A percentile compares a stretch with the other conserved stretches of the same genome.
Evolutionary conservation across 2,888 invertebrate genomes (phyloP).

Genomic region (Bellardia bayeri): DNA sequence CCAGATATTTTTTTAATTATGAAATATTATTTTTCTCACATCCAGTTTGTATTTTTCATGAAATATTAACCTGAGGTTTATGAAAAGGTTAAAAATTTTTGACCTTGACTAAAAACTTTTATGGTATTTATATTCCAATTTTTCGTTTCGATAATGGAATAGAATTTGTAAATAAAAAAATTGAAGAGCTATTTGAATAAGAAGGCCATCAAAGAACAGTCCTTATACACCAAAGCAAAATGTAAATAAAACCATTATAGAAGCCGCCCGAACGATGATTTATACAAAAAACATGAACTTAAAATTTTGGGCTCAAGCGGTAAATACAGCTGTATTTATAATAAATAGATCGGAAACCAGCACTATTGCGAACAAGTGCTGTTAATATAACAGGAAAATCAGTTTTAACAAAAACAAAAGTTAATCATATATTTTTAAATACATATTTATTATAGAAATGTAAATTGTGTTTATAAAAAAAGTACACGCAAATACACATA

Average conservation of each 20-base stretch:
- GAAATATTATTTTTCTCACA: neutral
- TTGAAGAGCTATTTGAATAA: neutral
- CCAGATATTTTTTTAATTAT: neutral
- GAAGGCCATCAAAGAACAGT: neutral
- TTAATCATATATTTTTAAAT: no score
- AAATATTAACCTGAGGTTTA: neutral
- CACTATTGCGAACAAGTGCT: no score
- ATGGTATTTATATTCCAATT: neutral
- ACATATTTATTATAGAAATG: no score
- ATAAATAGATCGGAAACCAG: no score
- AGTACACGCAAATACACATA: no score
- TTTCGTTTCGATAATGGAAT: neutral
- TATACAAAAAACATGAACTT: no score
- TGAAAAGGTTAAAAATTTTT: neutral
- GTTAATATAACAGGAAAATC: no score
- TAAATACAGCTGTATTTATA: no score
- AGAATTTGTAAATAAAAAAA: neutral
- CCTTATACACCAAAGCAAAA: neutral
- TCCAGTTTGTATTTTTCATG: neutral
- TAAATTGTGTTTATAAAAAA: no score
- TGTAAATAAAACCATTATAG: neutral
- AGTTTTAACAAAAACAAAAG: no score
- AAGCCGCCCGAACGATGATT: no score
- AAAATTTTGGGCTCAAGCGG: no score
- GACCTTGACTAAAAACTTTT: neutral